A percentile compares a stretch with the other conserved stretches of the same genome.
Evolutionary conservation across 2,113 vertebrate species (phyloP).

Genomic region (Mormyrus lacerda): DNA sequence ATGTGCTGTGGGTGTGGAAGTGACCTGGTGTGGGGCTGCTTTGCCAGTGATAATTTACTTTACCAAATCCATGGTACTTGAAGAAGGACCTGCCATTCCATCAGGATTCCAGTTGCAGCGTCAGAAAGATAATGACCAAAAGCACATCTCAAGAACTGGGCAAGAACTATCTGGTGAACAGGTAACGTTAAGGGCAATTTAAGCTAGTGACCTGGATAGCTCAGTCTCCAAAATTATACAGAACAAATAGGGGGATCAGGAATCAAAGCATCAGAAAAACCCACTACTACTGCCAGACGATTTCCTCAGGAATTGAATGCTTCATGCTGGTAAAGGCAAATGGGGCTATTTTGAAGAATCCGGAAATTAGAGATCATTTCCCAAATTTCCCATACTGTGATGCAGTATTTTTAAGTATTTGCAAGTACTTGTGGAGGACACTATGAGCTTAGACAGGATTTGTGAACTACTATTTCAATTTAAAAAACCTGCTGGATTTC

Average conservation of each 20-base stretch:
- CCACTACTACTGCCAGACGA: not conserved
- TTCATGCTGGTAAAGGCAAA: not conserved
- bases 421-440: not conserved
- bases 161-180: not conserved
- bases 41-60: no score
- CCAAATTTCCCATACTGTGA: not conserved
- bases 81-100: no score
- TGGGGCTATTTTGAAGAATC: not conserved
- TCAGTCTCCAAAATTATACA: not conserved
- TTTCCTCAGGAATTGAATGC: not conserved
- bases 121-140: no score
- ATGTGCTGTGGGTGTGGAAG: not conserved
- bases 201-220: not conserved
- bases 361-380: not conserved
- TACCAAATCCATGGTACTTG: no score
- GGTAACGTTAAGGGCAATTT: not conserved
- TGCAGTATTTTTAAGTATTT: not conserved
- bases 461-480: not conserved
- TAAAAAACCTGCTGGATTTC: not conserved
- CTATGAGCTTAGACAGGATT: not conserved
- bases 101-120: no score
- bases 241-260: not conserved
- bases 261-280: not conserved
- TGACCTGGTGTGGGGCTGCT: not conserved
- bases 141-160: no score